Evolutionary conservation across 2,113 vertebrate species (phyloP).

Genomic region (Laticauda colubrina): DNA sequence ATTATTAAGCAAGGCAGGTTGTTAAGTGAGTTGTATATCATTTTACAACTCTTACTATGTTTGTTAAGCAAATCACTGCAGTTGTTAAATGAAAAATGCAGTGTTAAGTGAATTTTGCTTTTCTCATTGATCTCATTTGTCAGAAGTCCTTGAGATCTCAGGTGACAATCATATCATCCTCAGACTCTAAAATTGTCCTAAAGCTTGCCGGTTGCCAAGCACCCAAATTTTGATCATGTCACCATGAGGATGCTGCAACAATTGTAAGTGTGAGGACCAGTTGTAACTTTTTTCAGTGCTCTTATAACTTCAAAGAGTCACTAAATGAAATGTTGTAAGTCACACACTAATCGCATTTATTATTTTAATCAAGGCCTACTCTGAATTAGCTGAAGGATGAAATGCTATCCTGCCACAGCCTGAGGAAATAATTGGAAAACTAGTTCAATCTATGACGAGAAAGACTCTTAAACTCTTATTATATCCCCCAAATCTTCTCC

Average conservation of each 20-base stretch:
- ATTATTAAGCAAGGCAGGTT: background rate
- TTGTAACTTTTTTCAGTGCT: background rate
- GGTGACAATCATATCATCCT: background rate
- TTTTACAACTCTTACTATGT: background rate
- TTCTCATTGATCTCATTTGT: background rate
- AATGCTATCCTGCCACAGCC: background rate
- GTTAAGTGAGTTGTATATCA: background rate
- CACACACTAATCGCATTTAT: background rate
- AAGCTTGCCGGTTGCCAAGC: background rate
- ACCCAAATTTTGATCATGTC: background rate
- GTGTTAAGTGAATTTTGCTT: background rate
- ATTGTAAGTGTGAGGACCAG: background rate
- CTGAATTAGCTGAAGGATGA: background rate
- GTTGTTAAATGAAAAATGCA: background rate
- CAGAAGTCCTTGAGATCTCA: background rate
- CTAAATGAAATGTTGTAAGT: background rate
- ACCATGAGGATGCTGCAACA: background rate
- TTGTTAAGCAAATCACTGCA: background rate
- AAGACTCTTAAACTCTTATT: background rate
- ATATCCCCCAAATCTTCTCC: fast-evolving
- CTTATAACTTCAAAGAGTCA: background rate
- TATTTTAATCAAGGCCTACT: background rate
- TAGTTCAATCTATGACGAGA: background rate
- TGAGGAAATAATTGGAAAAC: background rate
- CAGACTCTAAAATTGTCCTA: background rate